Percentiles rank a stretch among this genome's conserved stretches.
phyloP scores from a whole-genome alignment of 2,113 vertebrate species.

The Dolichotis patagonum region DNA sequence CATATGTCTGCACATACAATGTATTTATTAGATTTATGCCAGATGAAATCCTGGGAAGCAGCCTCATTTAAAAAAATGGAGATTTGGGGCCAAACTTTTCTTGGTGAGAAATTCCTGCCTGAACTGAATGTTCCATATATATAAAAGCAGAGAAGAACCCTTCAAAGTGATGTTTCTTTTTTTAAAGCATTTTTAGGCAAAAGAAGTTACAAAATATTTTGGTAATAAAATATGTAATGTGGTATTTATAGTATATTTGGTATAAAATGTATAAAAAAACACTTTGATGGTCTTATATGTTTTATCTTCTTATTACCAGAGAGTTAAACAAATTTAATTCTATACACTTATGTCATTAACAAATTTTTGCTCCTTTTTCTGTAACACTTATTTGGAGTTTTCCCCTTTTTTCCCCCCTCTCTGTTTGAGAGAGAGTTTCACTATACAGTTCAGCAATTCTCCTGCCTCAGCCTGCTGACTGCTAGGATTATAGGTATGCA shows the following conservation, averaged over 20 bases:
- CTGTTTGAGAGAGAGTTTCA: background rate
- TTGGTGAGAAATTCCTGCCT: background rate
- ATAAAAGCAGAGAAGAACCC: background rate
- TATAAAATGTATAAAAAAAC: background rate
- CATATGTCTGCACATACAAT: background rate
- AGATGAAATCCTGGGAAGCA: background rate
- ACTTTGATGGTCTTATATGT: background rate
- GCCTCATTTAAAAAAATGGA: background rate
- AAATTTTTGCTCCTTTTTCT: background rate
- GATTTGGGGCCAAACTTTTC: background rate
- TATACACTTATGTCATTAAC: background rate
- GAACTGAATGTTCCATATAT: background rate
- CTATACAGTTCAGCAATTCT: background rate
- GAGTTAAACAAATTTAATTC: slow-evolving; percentile 7
- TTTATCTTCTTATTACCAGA: background rate
- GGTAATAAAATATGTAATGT: background rate
- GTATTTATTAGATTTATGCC: background rate
- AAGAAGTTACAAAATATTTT: background rate
- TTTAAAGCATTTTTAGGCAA: background rate
- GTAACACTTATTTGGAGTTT: slow-evolving; percentile 4
- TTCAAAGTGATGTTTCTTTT: background rate
- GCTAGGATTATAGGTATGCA: background rate
- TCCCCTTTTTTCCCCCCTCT: background rate
- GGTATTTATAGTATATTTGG: background rate
- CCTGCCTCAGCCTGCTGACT: background rate